phyloP scores from a whole-genome alignment of 92 coral and sea anemone genomes.

The Zoanthus gigantus region DNA sequence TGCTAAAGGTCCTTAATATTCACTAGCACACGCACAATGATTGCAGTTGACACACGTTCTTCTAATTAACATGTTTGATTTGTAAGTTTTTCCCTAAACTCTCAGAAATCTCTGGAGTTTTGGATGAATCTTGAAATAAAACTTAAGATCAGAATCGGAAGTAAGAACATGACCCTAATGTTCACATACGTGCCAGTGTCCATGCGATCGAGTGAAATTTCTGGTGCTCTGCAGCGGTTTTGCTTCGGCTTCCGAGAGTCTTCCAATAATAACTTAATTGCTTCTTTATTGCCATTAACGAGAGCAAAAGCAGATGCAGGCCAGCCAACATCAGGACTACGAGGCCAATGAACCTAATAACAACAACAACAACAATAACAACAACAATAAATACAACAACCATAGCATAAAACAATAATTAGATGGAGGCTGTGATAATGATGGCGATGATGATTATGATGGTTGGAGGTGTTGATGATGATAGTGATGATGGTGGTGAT shows the following conservation, averaged over 20 bases:
- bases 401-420: background rate
- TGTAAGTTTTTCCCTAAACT: no score
- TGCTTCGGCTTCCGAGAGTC: slow-evolving; percentile 56
- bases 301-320: slow-evolving; percentile 78
- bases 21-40: no score
- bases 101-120: no score
- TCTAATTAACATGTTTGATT: no score
- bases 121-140: no score
- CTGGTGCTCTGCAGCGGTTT: slow-evolving; percentile 66
- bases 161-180: no score
- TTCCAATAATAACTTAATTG: slow-evolving; percentile 65
- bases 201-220: slow-evolving; percentile 64
- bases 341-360: slow-evolving; percentile 83
- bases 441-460: background rate
- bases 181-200: slow-evolving; percentile 85
- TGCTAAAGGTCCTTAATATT: no score
- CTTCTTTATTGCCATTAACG: slow-evolving; percentile 66
- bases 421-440: background rate
- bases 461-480: background rate
- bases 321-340: slow-evolving; percentile 72
- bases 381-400: background rate
- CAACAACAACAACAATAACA: background rate
- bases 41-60: no score
- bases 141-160: no score
- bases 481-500: background rate